A percentile compares a stretch with the other conserved stretches of the same genome.
phyloP scores from a whole-genome alignment of 2,888 invertebrate species.

The Drosophila subquinaria region DNA sequence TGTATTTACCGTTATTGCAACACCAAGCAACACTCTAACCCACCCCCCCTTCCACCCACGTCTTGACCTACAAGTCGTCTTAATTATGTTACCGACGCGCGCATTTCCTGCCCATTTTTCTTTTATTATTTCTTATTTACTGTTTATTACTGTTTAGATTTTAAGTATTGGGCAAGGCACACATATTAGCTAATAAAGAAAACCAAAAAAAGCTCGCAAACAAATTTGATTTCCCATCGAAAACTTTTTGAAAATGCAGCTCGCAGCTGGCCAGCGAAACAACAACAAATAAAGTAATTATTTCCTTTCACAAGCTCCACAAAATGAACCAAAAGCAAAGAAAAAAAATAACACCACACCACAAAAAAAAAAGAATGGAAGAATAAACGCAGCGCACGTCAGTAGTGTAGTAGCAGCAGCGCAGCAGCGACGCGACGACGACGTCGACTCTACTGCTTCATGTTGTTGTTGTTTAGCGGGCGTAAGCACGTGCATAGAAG shows the following conservation, averaged over 20 bases:
- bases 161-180: slow-evolving; percentile 56
- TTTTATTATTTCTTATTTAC: slow-evolving; percentile 59
- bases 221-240: slow-evolving; percentile 48
- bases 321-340: slow-evolving; percentile 54
- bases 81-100: slow-evolving; percentile 60
- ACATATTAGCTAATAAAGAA: slow-evolving; percentile 62
- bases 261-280: slow-evolving; percentile 46
- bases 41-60: slow-evolving; percentile 44
- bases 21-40: slow-evolving; percentile 12
- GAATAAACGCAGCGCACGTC: slow-evolving; percentile 27
- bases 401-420: slow-evolving; percentile 9
- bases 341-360: slow-evolving; percentile 65
- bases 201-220: slow-evolving; percentile 51
- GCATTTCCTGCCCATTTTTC: slow-evolving; percentile 68
- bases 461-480: slow-evolving; percentile 27
- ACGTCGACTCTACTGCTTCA: slow-evolving; percentile 12
- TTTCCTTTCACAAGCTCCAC: slow-evolving; percentile 72
- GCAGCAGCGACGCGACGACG: slow-evolving; percentile 9
- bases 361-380: slow-evolving; percentile 26
- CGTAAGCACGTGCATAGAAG: slow-evolving; percentile 54
- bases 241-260: slow-evolving; percentile 58
- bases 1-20: slow-evolving; percentile 60
- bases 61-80: slow-evolving; percentile 72
- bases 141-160: slow-evolving; percentile 69
- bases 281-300: slow-evolving; percentile 73